These are phyloP conservation scores for Labrus mixtus DNA, from an alignment of 2,113 vertebrate species.

Conservation along the genomic window DNA sequence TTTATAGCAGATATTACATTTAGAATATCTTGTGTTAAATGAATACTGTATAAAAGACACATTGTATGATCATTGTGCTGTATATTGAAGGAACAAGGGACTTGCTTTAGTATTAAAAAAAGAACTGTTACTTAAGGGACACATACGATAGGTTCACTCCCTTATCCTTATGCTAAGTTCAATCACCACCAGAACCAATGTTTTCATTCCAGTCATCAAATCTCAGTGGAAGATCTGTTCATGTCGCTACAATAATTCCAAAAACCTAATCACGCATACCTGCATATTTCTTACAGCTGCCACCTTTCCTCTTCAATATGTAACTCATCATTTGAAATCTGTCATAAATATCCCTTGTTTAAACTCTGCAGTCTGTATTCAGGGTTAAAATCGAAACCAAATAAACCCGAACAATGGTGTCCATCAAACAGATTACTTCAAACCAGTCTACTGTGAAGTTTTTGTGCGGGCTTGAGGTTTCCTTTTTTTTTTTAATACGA, in stretches of 20 bases:
- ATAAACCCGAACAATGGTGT: conserved; percentile 9
- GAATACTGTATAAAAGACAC: too few relatives aligned
- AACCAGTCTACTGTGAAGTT: background rate
- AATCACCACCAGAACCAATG: background rate
- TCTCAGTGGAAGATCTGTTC: conserved; percentile 2
- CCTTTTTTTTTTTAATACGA: conserved; percentile 26
- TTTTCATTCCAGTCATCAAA: background rate
- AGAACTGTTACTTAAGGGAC: background rate
- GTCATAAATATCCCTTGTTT: background rate
- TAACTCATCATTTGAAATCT: background rate
- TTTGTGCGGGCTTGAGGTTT: background rate
- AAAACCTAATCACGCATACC: background rate
- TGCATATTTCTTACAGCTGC: background rate
- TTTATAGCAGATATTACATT: too few relatives aligned
- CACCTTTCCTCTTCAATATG: background rate
- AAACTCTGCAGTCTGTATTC: background rate
- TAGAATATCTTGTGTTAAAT: too few relatives aligned
- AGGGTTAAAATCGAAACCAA: background rate
- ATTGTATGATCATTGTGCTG: too few relatives aligned
- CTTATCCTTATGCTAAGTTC: conserved; percentile 17
- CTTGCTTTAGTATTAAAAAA: background rate
- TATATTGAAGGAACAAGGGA: background rate
- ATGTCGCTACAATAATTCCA: conserved; percentile 1
- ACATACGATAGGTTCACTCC: background rate
- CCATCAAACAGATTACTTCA: background rate